Base-by-base conservation (phyloP, 2,113 vertebrate species). In the Phyllostomus hastatus region DNA sequence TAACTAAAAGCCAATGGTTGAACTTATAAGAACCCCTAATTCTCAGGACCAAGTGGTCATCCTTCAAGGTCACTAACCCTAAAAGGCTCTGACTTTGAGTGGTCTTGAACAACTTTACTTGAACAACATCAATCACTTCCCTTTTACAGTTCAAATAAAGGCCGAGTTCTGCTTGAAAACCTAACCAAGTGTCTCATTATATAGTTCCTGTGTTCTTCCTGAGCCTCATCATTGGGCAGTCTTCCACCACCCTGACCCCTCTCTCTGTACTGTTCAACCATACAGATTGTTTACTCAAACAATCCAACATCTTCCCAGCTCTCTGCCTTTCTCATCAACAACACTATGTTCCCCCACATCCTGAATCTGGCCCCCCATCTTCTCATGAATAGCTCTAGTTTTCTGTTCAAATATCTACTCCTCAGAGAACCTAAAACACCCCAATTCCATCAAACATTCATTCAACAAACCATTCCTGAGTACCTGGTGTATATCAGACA, bases 131-230 rank as follows among this genome's bases (percentile, higher is more conserved):
- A 7, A 10, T 54, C 11, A 43, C 46, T 57, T 57, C 33, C 41
- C n/a, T 57, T 57, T 41, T n/a, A n/a, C 26, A 16, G 33, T 59
- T 76, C 43, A 48, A 20, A 15, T 50, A 41, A 64, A 26, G 3
- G 10, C 67, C 14, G 28, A 64, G 3, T 0, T 46, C 20, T 10
- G 57, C 43, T 33, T 35, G 9, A 43, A 84, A 72, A 75, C 15
- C 26, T 52, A 31, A 0, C 15, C 7, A 1, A 6, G 35, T 15
- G 5, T 12, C 26, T n/a, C 8, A 24, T 24, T 24, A 7, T 1
- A 10, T 0, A n/a, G 4, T 28, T n/a, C 41, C 59, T 17, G 2
- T 11, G 38, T 26, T 33, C 38, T 35, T 50, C 17, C 6, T 11
- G 17, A 50, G 16, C 76, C 46, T 35, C 54, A 28, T 52, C 41